Evolutionary conservation across 1,140 invertebrate genomes (phyloP).

Genomic region (Ridgeia piscesae): DNA sequence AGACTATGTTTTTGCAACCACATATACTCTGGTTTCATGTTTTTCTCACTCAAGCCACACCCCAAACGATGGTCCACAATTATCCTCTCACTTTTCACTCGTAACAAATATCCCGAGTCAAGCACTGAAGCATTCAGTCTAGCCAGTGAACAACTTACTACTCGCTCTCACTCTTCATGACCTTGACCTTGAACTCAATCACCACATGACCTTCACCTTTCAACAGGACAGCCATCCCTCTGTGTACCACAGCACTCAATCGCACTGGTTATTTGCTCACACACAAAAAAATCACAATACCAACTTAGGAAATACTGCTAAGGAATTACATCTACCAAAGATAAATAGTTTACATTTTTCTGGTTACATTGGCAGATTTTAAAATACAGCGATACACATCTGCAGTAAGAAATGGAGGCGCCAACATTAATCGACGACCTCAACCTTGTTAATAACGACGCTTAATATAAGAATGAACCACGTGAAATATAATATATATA

Average conservation of each 20-base stretch:
- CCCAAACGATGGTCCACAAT: not conserved
- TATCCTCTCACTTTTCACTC: not conserved
- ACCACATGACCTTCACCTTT: not conserved
- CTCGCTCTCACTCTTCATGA: too few relatives aligned
- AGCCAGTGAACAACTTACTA: not conserved
- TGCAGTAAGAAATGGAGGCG: not conserved
- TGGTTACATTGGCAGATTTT: not conserved
- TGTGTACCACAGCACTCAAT: not conserved
- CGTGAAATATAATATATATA: not conserved
- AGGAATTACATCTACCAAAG: not conserved
- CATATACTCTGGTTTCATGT: not conserved
- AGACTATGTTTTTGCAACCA: not conserved
- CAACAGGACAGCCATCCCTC: not conserved
- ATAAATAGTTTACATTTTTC: not conserved
- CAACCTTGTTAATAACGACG: not conserved
- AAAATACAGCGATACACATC: not conserved
- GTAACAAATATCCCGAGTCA: not conserved
- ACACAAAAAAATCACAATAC: conserved; percentile 1
- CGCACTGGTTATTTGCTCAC: not conserved
- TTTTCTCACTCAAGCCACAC: not conserved
- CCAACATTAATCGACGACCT: not conserved
- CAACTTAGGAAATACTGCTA: not conserved
- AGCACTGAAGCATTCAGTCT: not conserved
- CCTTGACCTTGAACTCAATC: not conserved
- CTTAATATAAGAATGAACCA: not conserved